Evolutionary conservation across 64 coral and sea anemone species (phyloP).

Genomic region (Actinia tenebrosa): DNA sequence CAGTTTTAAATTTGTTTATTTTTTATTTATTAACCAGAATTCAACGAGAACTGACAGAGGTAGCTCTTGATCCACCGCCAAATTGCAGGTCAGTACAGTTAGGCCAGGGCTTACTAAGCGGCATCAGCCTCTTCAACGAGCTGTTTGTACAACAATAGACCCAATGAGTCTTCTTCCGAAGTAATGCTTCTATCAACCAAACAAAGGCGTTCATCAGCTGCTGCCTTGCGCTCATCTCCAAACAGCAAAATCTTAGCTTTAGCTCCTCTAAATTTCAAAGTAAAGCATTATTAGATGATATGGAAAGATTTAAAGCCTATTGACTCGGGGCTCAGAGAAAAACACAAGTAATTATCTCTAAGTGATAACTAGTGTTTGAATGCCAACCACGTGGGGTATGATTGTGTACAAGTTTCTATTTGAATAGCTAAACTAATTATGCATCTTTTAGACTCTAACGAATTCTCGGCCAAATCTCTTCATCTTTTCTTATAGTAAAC

Average conservation of each 20-base stretch:
- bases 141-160: slow-evolving; percentile 12
- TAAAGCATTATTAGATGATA: background rate
- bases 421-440: slow-evolving; percentile 13
- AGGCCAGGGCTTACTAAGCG: background rate
- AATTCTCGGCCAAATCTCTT: background rate
- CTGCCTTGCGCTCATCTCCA: background rate
- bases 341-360: slow-evolving; percentile 18
- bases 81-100: slow-evolving; percentile 77
- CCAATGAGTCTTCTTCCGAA: slow-evolving; percentile 4
- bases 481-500: background rate
- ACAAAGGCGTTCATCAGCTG: background rate
- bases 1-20: slow-evolving; percentile 14
- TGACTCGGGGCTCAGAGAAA: background rate
- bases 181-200: slow-evolving; percentile 5
- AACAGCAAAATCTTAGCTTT: background rate
- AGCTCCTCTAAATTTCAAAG: background rate
- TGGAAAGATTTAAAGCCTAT: background rate
- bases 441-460: background rate
- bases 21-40: slow-evolving; percentile 53
- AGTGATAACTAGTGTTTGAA: slow-evolving; percentile 23
- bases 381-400: slow-evolving; percentile 18
- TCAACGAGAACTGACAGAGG: slow-evolving; percentile 73
- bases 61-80: slow-evolving; percentile 79
- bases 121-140: slow-evolving; percentile 15
- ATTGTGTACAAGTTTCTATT: slow-evolving; percentile 13